A percentile compares a stretch with the other conserved stretches of the same genome.
phyloP scores from a whole-genome alignment of 2,888 invertebrate genomes.

The Drymonia ruficornis region DNA sequence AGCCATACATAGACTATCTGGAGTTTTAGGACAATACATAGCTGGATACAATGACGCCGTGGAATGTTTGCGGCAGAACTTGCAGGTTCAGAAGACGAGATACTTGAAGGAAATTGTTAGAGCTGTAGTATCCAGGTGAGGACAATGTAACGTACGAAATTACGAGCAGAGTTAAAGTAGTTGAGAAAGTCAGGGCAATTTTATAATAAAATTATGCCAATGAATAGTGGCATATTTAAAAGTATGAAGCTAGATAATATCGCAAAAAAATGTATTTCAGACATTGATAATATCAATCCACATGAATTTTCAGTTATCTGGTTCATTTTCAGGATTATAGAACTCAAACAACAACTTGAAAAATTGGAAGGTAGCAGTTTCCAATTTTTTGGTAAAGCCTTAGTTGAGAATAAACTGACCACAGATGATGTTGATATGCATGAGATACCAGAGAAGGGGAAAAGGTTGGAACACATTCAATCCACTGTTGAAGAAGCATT shows the following conservation, averaged over 20 bases:
- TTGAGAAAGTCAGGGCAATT: no score
- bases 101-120: constrained; percentile 51
- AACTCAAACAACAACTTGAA: constrained; percentile 57
- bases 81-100: constrained; percentile 65
- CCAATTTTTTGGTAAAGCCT: constrained; percentile 53
- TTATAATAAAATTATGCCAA: no score
- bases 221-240: no score
- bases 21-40: constrained; percentile 58
- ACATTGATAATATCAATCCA: no score
- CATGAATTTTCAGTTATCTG: no score
- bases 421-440: constrained; percentile 49
- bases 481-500: constrained; percentile 41
- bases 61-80: constrained; percentile 58
- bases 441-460: constrained; percentile 38
- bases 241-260: no score
- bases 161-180: no score
- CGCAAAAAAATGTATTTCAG: no score
- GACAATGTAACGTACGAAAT: not conserved
- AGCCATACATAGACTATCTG: constrained; percentile 51
- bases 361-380: constrained; percentile 55
- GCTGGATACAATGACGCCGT: constrained; percentile 54
- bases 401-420: constrained; percentile 52
- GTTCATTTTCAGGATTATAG: constrained; percentile 55
- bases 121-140: constrained; percentile 55
- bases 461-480: constrained; percentile 44